These are phyloP conservation scores for Drosophila birchii DNA, from an alignment of 2,888 invertebrate genomes.

Conservation along the genomic window DNA sequence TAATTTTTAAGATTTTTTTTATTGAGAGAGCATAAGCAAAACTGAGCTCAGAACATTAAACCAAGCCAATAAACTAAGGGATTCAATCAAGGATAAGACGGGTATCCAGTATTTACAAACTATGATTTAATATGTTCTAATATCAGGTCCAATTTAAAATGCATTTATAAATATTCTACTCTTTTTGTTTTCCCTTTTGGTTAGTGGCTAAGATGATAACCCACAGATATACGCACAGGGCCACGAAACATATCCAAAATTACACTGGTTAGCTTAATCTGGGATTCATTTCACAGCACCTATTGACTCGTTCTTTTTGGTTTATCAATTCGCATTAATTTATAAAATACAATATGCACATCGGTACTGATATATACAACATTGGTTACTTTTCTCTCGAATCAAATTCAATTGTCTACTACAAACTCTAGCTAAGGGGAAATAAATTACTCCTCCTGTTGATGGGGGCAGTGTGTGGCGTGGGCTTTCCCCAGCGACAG, in stretches of 20 bases:
- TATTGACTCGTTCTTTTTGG: constrained; percentile 19
- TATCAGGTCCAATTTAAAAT: constrained; percentile 7
- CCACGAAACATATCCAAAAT: constrained; percentile 43
- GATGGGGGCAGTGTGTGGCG: not conserved
- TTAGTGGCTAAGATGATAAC: constrained; percentile 29
- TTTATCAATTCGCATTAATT: constrained; percentile 48
- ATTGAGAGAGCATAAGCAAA: no score
- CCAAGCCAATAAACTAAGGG: no score
- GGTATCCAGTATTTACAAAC: not conserved
- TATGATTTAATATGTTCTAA: not conserved
- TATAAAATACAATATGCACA: constrained; percentile 52
- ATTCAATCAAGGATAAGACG: not conserved
- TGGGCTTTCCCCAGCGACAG: not conserved
- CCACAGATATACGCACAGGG: constrained; percentile 41
- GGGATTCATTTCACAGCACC: constrained; percentile 48
- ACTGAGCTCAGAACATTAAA: no score
- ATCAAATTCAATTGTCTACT: constrained; percentile 60
- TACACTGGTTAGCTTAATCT: constrained; percentile 17
- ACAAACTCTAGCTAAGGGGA: constrained; percentile 66
- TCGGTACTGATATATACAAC: constrained; percentile 35
- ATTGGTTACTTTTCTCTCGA: constrained; percentile 37
- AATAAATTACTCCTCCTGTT: constrained; percentile 58
- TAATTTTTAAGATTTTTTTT: no score
- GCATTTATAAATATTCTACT: not conserved
- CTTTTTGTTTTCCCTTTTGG: not conserved